Percentiles rank a stretch among this genome's conserved stretches.
phyloP scores from a whole-genome alignment of 2,113 vertebrate species.

The Erythrocebus patas region DNA sequence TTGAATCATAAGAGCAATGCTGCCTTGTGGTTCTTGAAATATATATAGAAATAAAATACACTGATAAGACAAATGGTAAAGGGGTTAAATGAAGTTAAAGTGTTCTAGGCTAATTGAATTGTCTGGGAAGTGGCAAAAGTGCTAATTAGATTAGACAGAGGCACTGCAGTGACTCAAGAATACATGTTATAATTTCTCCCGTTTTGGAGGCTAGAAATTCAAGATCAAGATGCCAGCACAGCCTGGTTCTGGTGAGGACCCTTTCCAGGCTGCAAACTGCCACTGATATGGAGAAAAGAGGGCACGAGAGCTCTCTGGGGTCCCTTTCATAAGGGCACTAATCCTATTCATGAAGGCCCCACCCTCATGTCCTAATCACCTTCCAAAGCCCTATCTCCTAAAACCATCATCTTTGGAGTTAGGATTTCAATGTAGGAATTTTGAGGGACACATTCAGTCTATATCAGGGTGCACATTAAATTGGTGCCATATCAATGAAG shows the following conservation, averaged over 20 bases:
- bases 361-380: neutral
- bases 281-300: neutral
- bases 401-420: neutral
- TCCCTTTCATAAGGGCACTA: neutral
- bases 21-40: neutral
- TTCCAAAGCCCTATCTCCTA: too few species aligned
- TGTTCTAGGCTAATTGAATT: neutral
- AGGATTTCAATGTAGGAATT: neutral
- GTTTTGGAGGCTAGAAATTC: neutral
- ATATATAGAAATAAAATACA: neutral
- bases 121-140: neutral
- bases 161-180: neutral
- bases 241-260: neutral
- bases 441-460: neutral
- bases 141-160: neutral
- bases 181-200: neutral
- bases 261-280: neutral
- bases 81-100: neutral
- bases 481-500: neutral
- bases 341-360: neutral
- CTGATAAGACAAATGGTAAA: neutral
- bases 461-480: neutral
- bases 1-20: neutral
- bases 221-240: neutral
- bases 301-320: too few species aligned